Evolutionary conservation across 1,140 invertebrate species (phyloP), one percentile per base, ranked within the genome.

Genomic region (Listronotus oregonensis): DNA sequence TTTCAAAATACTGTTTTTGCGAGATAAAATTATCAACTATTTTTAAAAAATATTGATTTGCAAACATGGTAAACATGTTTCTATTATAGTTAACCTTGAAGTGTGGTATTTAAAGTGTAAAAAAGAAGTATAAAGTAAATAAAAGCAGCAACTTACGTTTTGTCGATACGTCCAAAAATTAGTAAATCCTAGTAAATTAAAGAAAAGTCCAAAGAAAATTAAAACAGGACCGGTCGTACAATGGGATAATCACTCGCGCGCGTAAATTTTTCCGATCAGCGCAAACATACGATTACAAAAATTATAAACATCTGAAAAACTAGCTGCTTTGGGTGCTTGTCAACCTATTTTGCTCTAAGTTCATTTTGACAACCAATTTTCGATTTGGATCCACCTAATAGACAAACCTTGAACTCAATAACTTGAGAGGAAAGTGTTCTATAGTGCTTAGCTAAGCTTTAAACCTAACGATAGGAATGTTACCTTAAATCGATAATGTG

Each of bases 231-330:
- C 6, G 17, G n/a, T 15, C 6, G 32, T n/a, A 59, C 44, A 32
- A 32, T 17, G n/a, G 6, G 9, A 17, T 32, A 46, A 3, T 58
- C 56, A 58, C 56, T 46, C 42, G 56, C 56, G 56, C 34, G 8
- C 56, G 40, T 4, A 6, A 12, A 27, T 21, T 58, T 58, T 44
- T 46, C 7, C 15, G 32, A 21, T 46, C 44, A 58, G 32, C 42
- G 17, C 37, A 18, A 58, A 14, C 42, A 5, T 32, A 46, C 18
- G 14, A 14, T 37, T 40, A 42, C 12, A 40, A 61, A 27, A 59
- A 61, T 43, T 31, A 42, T 61, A 61, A 61, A 61, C 58, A 61
- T 51, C 44, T 51, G 44, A 61, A 61, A 58, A 50, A 50, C 58
- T 43, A 46, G 14, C 44, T 39, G 43, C 31, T 39, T 39, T 46